phyloP scores from a whole-genome alignment of 2,797 vertebrate species.

The Danio jaintianensis region DNA sequence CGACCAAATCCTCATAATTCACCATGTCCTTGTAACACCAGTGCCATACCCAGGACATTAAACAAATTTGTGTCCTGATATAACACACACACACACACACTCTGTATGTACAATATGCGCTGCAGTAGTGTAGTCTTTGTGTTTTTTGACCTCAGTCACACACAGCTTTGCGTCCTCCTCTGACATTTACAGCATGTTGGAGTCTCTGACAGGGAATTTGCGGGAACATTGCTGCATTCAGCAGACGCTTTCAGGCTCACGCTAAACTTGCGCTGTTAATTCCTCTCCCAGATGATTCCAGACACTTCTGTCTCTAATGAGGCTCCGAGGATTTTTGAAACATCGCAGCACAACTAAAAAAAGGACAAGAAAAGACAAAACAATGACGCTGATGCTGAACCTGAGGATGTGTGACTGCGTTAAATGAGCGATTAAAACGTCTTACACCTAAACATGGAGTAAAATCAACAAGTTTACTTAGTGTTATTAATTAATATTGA shows the following conservation, averaged over 20 bases:
- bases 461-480: neutral
- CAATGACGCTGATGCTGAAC: neutral
- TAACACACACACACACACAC: neutral
- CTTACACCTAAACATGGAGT: neutral
- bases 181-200: slow-evolving; percentile 23
- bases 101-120: neutral
- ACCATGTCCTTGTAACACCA: too few species aligned
- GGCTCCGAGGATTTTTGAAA: slow-evolving; percentile 46
- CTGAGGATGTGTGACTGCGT: neutral
- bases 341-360: slow-evolving; percentile 19
- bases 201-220: neutral
- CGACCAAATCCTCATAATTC: too few species aligned
- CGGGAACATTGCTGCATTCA: neutral
- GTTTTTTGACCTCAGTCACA: neutral
- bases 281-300: slow-evolving; percentile 50
- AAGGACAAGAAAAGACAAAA: neutral
- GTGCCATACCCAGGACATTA: too few species aligned
- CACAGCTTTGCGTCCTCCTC: slow-evolving; percentile 2
- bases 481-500: neutral
- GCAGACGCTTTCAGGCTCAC: neutral
- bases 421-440: neutral
- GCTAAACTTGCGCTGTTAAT: slow-evolving; percentile 49
- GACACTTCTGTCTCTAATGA: slow-evolving; percentile 55
- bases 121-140: neutral
- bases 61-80: too few species aligned